phyloP scores from a whole-genome alignment of 2,797 vertebrate species.

The Tragelaphus oryx region DNA sequence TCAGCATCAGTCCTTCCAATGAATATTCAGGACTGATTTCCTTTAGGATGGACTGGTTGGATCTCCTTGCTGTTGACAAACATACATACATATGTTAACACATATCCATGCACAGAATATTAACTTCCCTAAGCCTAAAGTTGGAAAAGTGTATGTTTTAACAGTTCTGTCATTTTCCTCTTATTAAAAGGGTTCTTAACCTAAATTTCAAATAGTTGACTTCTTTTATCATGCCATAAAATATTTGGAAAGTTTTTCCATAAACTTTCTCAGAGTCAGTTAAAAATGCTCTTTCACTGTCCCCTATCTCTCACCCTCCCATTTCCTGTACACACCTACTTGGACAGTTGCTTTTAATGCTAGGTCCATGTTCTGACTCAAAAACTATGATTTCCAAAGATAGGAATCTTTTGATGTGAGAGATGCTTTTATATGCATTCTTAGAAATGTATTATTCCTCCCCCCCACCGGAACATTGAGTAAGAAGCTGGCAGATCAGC shows the following conservation, averaged over 20 bases:
- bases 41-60: not conserved
- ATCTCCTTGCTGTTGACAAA: not conserved
- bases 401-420: slow-evolving; percentile 50
- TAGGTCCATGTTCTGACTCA: slow-evolving; percentile 44
- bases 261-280: slow-evolving; percentile 29
- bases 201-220: not conserved
- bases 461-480: not conserved
- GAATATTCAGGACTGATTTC: not conserved
- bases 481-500: not conserved
- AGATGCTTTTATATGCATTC: not conserved
- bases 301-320: not conserved
- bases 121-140: not conserved
- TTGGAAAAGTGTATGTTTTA: not conserved
- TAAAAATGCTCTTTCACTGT: slow-evolving; percentile 43
- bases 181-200: not conserved
- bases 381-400: slow-evolving; percentile 32
- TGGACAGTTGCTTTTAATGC: slow-evolving; percentile 27
- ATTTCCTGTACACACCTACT: slow-evolving; percentile 62
- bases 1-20: not conserved
- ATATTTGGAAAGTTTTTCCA: slow-evolving; percentile 40
- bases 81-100: not conserved
- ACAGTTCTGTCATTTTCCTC: not conserved
- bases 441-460: not conserved
- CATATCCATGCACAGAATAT: not conserved
- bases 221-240: slow-evolving; percentile 17